Conservation (phyloP, 2,113 vertebrate genomes). For the Coptodon bakossiorum region DNA sequence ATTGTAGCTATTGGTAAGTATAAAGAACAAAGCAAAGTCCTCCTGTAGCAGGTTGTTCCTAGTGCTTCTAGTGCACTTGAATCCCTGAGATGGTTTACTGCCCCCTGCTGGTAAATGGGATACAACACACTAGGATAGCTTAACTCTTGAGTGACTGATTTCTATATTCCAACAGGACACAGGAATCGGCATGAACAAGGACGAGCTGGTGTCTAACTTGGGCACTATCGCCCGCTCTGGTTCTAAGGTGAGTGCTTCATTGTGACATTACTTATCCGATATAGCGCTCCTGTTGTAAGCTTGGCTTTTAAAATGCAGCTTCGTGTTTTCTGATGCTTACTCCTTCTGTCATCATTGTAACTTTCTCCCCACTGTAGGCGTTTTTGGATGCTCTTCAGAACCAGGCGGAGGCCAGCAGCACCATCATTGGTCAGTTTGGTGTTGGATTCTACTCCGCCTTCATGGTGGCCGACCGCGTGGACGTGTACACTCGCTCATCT, state of each 20-base stretch:
- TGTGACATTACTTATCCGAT: neutral
- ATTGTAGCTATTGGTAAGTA: too few relatives aligned
- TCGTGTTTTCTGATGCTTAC: neutral
- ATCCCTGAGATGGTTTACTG: neutral
- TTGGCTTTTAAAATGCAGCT: neutral
- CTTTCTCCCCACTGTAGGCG: conserved; percentile 63
- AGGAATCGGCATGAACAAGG: conserved; percentile 89
- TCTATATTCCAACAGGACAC: conserved; percentile 78
- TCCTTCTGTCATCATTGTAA: neutral
- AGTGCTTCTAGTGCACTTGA: neutral
- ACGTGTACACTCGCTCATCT: conserved; percentile 83
- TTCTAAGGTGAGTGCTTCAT: conserved; percentile 81
- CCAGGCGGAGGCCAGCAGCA: conserved; percentile 84
- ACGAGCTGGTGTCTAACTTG: conserved; percentile 88
- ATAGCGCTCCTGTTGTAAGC: neutral
- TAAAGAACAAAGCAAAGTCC: neutral
- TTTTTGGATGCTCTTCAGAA: conserved; percentile 88
- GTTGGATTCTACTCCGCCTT: conserved; percentile 98
- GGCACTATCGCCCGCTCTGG: conserved; percentile 94
- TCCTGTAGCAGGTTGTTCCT: neutral
- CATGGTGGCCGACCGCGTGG: conserved; percentile 90
- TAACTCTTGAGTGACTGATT: neutral
- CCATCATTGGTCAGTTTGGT: conserved; percentile 96
- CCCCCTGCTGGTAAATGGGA: conserved; percentile 32
- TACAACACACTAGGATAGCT: neutral